Conservation (phyloP, 2,888 invertebrate species). For the Volucella inflata region DNA sequence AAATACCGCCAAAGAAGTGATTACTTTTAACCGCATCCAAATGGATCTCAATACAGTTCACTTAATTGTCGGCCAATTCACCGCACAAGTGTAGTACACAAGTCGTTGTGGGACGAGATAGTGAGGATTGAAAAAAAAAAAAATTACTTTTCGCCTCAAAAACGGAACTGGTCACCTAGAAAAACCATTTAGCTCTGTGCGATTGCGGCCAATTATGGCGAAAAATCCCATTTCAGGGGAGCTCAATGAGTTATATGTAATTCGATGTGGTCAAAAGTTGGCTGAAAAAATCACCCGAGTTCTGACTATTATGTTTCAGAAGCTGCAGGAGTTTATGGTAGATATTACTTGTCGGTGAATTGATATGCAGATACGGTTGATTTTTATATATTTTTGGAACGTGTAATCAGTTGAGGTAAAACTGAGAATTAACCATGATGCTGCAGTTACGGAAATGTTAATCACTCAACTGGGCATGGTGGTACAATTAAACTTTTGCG, state of each 20-base stretch:
- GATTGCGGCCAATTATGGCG: conserved; percentile 21
- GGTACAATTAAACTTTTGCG: conserved; percentile 27
- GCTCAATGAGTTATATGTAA: conserved; percentile 46
- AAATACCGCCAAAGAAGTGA: no score
- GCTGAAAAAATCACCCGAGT: conserved; percentile 16
- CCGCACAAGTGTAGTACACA: neutral
- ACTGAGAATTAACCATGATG: conserved; percentile 24
- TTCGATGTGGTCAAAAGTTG: conserved; percentile 28
- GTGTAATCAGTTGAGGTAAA: conserved; percentile 12
- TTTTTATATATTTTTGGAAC: conserved; percentile 6
- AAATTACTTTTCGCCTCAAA: conserved; percentile 55
- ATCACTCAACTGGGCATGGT: conserved; percentile 33
- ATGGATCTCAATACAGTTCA: no score
- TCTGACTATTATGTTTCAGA: conserved; percentile 1
- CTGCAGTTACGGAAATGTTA: conserved; percentile 21
- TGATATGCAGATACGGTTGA: conserved; percentile 7
- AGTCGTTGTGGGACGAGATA: neutral
- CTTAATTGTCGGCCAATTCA: no score
- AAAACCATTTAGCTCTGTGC: conserved; percentile 54
- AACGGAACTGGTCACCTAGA: conserved; percentile 60
- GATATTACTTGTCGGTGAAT: neutral
- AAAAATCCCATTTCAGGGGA: conserved; percentile 46
- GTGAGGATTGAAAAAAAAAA: conserved; percentile 34
- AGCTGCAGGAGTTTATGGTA: no score
- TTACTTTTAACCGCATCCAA: no score